These are phyloP conservation scores for Metridium senile DNA, from an alignment of 92 coral and sea anemone species.

Conservation along the genomic window DNA sequence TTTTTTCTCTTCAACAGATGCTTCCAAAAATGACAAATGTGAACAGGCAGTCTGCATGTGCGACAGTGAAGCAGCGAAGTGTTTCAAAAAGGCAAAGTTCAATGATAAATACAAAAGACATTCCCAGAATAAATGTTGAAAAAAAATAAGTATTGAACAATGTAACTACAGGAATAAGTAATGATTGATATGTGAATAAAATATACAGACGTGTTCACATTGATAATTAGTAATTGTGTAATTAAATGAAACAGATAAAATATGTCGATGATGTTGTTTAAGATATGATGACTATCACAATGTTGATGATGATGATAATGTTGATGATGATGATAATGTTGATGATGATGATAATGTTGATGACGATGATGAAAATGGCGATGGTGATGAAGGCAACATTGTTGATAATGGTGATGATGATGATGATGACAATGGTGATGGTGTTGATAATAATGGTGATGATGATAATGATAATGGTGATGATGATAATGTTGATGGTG, in stretches of 20 bases:
- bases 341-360: neutral
- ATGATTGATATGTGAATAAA: too few relatives aligned
- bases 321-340: too few relatives aligned
- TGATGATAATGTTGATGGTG: too few relatives aligned
- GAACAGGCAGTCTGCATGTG: conserved; percentile 51
- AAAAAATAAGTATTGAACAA: neutral
- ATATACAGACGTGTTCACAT: too few relatives aligned
- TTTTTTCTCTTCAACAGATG: conserved; percentile 16
- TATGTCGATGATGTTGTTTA: too few relatives aligned
- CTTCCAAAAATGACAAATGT: conserved; percentile 26
- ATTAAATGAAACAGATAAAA: too few relatives aligned
- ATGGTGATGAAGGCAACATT: neutral
- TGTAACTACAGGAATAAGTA: neutral
- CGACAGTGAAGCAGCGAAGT: conserved; percentile 54
- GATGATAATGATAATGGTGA: too few relatives aligned
- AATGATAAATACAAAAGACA: conserved; percentile 28
- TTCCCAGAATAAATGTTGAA: conserved; percentile 37
- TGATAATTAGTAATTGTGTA: too few relatives aligned
- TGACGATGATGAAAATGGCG: neutral
- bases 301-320: too few relatives aligned
- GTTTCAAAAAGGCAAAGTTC: conserved; percentile 34
- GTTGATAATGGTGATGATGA: too few relatives aligned
- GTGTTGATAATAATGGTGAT: neutral
- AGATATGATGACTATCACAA: too few relatives aligned
- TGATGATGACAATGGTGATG: neutral